Evolutionary conservation across 2,888 invertebrate species (phyloP), one percentile per base, ranked within the genome.

Genomic region (Abrostola tripartita): DNA sequence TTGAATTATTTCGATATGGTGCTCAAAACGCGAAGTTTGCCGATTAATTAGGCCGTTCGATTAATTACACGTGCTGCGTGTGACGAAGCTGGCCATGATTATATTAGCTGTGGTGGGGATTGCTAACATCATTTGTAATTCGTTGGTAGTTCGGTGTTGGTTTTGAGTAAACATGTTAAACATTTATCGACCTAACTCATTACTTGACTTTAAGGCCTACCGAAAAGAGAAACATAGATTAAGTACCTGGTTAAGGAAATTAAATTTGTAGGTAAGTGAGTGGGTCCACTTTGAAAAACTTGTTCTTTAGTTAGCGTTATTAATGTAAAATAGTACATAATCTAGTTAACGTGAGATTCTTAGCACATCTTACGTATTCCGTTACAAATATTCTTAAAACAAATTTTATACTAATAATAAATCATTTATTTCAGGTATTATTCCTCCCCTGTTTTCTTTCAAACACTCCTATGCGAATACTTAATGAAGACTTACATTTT

Each of bases 1-100:
- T 85, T 80, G 77, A 79, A 82, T 81, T 76, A 83, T 81, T 83
- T 81, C 55, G 73, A 72, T 75, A 65, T 63, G 44, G 60, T 58
- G 61, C 67, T 65, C 67, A 62, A 61, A 71, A 57, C 54, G 54
- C 36, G 41, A 65, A 76, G 52, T 73, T 78, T 69, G 49, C 61
- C 54, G 58, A 71, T 71, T 71, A 70, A 78, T 75, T 78, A 75
- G 59, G 52, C 52, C 50, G 44, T 59, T 62, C 62, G 40, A 66
- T 68, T 68, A 68, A 69, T 78, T 65, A 73, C 73, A 72, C 65
- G 65, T 24, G 24, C 24, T 24, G 24, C 24, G 24, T 67, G 59
- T 68, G 61, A 57, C 54, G 58, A 54, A 67, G 61, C 52, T 63
- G 41, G 47, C 41, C 24, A 49, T 37, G 61, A 65, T 68, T 40